Evolutionary conservation across 2,888 invertebrate species (phyloP).

Genomic region (Arctia plantaginis): DNA sequence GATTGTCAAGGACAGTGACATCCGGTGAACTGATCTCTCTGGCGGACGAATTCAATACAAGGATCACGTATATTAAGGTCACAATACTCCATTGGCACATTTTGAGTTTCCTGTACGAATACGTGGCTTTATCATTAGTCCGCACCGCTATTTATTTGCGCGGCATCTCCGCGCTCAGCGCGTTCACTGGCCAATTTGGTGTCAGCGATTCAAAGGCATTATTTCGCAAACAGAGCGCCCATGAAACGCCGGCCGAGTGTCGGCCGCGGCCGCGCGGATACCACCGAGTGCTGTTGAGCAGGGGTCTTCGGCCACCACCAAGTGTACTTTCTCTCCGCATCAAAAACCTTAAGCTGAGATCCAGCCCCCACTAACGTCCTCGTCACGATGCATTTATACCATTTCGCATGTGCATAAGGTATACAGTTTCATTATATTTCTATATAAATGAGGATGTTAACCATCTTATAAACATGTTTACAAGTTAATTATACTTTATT

Average conservation of each 20-base stretch:
- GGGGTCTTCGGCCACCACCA: slow-evolving; percentile 80
- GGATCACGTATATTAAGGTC: slow-evolving; percentile 75
- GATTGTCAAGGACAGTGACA: slow-evolving; percentile 66
- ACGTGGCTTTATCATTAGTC: slow-evolving; percentile 60
- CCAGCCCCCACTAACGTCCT: slow-evolving; percentile 53
- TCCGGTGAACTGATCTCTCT: slow-evolving; percentile 70
- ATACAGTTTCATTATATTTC: slow-evolving; percentile 24
- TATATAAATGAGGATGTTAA: neutral
- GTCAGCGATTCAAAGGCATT: slow-evolving; percentile 77
- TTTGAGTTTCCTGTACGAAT: slow-evolving; percentile 67
- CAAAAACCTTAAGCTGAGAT: slow-evolving; percentile 65
- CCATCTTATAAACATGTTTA: neutral
- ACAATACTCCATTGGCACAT: slow-evolving; percentile 84
- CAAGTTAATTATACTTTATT: no score
- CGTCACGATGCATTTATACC: slow-evolving; percentile 32
- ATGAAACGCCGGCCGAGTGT: slow-evolving; percentile 78
- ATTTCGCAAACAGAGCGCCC: slow-evolving; percentile 76
- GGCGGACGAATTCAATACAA: slow-evolving; percentile 63
- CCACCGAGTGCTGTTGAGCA: slow-evolving; percentile 70
- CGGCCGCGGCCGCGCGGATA: slow-evolving; percentile 82
- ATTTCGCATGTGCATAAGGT: slow-evolving; percentile 31
- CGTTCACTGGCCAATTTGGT: slow-evolving; percentile 76
- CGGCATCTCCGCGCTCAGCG: slow-evolving; percentile 77
- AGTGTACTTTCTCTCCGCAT: slow-evolving; percentile 79
- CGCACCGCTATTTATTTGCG: slow-evolving; percentile 78